phyloP scores from a whole-genome alignment of 2,888 invertebrate species.

The Pyrocoelia pectoralis region DNA sequence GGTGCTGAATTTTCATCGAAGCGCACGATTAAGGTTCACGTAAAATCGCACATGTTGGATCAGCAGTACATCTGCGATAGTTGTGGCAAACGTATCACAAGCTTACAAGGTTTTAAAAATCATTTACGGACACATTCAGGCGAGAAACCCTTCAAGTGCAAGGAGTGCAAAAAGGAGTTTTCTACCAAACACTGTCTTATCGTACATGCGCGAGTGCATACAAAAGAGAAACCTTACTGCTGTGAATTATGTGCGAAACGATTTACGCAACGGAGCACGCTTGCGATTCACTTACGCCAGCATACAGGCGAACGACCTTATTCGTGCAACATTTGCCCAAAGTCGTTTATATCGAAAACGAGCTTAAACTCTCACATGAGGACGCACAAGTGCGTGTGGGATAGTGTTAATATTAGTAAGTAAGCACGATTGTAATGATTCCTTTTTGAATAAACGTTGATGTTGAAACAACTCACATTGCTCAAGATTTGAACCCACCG shows the following conservation, averaged over 20 bases:
- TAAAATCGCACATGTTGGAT: not conserved
- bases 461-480: no score
- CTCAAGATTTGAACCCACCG: no score
- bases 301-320: constrained; percentile 68
- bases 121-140: constrained; percentile 53
- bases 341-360: constrained; percentile 58
- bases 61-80: constrained; percentile 49
- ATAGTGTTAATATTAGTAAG: no score
- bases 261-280: constrained; percentile 66
- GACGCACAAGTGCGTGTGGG: constrained; percentile 1
- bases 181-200: constrained; percentile 49
- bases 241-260: constrained; percentile 57
- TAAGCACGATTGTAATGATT: no score
- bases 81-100: constrained; percentile 62
- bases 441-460: no score
- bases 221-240: constrained; percentile 56
- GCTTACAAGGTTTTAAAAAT: constrained; percentile 58
- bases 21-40: not conserved
- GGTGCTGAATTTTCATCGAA: no score
- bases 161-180: constrained; percentile 51
- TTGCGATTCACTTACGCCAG: constrained; percentile 66
- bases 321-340: constrained; percentile 65
- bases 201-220: constrained; percentile 56
- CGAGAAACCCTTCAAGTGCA: constrained; percentile 50
- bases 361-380: constrained; percentile 13